phyloP scores from a whole-genome alignment of 1,140 invertebrate genomes.

The Choristoneura fumiferana region DNA sequence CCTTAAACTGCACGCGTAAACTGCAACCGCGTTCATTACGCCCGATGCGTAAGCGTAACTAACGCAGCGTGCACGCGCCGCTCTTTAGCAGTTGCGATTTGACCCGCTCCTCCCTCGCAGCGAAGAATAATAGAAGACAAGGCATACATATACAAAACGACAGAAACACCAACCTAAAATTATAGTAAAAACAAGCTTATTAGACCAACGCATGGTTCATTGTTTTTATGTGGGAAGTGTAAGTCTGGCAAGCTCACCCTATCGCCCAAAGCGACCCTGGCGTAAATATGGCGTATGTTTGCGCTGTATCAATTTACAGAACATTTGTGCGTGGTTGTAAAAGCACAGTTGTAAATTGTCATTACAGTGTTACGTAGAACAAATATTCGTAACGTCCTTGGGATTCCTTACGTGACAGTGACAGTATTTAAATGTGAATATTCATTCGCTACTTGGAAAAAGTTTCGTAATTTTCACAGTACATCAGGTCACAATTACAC shows the following conservation, averaged over 20 bases:
- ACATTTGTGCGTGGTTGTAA: conserved; percentile 44
- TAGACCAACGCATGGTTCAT: not conserved
- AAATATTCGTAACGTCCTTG: conserved; percentile 18
- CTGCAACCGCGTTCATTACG: conserved; percentile 58
- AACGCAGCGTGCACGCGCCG: conserved; percentile 57
- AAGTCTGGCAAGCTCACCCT: conserved; percentile 6
- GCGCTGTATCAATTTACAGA: conserved; percentile 51
- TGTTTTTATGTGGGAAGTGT: not conserved
- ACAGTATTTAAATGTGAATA: not conserved
- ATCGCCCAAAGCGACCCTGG: conserved; percentile 15
- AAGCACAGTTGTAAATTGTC: conserved; percentile 39
- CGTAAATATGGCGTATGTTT: conserved; percentile 43
- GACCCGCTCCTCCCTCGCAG: conserved; percentile 45
- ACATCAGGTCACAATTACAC: no score
- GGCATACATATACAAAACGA: not conserved
- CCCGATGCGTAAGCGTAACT: conserved; percentile 40
- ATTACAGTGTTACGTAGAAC: conserved; percentile 18
- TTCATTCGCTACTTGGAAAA: no score
- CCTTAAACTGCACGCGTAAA: conserved; percentile 36
- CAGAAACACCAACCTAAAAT: not conserved
- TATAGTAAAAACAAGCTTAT: no score
- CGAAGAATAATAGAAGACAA: conserved; percentile 19
- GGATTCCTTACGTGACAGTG: not conserved
- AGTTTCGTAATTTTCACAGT: no score
- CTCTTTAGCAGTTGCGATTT: conserved; percentile 57